Evolutionary conservation across 2,113 vertebrate genomes (phyloP).

Genomic region (Acrocephalus arundinaceus): DNA sequence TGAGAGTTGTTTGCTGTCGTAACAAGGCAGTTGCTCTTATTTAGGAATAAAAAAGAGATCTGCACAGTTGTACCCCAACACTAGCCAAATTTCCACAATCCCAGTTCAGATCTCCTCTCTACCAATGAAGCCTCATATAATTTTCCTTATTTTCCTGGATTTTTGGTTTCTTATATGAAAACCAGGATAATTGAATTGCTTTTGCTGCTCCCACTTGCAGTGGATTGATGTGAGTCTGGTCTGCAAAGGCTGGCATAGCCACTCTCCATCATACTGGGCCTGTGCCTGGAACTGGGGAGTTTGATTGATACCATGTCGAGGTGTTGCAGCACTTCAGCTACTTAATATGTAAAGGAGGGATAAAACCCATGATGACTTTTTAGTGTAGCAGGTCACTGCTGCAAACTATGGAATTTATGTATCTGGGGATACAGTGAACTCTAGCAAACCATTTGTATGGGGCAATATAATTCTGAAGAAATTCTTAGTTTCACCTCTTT

Average conservation of each 20-base stretch:
- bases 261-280: fast-evolving
- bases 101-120: not conserved
- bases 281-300: not conserved
- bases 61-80: not conserved
- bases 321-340: not conserved
- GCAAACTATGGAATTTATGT: fast-evolving
- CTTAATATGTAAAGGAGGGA: fast-evolving
- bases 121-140: not conserved
- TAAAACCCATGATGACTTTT: not conserved
- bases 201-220: not conserved
- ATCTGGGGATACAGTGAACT: not conserved
- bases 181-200: not conserved
- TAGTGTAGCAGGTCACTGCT: not conserved
- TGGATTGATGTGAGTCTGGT: not conserved
- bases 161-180: not conserved
- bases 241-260: not conserved
- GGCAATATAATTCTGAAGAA: not conserved
- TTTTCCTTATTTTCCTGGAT: not conserved
- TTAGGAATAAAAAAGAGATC: not conserved
- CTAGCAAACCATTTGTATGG: fast-evolving
- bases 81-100: not conserved
- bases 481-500: not conserved
- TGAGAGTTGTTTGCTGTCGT: not conserved
- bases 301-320: fast-evolving
- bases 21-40: not conserved